Evolutionary conservation across 2,888 invertebrate genomes (phyloP), one percentile per base, ranked within the genome.

Genomic region (Scelioninae gen. 1): DNA sequence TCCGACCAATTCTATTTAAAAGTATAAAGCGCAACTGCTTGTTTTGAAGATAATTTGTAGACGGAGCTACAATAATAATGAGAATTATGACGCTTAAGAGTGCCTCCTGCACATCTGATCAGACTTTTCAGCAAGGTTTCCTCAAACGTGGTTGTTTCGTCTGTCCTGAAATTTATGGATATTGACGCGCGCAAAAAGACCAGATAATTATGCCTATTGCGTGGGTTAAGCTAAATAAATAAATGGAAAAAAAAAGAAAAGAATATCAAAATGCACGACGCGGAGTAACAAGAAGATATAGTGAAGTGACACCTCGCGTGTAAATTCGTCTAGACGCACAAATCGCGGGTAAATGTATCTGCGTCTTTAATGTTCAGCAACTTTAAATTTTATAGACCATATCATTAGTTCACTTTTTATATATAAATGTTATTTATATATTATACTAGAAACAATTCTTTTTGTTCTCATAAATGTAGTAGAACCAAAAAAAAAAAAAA

Each of bases 251-350:
- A 63, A 77, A 71, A 77, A 82, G 9, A 47, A 13, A 63, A 40
- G 32, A 49, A 63, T 43, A 47, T 47, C 32, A 49, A 53, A 58
- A 62, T 72, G 58, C 16, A 75, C 55, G 58, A 68, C 47, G 45
- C 43, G 40, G 47, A 60, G 55, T 56, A 66, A 63, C 34, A 65
- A 60, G 47, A 69, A 82, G 75, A 75, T 55, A 66, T 56, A 77
- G 66, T 51, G 58, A 56, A 77, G 23, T 68, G 65, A 82, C 71
- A 76, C 34, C 55, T 65, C 68, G 85, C 63, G 85, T 69, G 86
- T 84, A 84, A 83, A 84, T 85, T 84, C 85, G 90, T 90, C 90
- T 89, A 90, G 90, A 90, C 90, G 85, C 90, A 89, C 90, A 90
- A 90, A 90, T 90, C 88, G 88, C 84, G 81, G 66, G 60, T 66